phyloP scores from a whole-genome alignment of 1,140 invertebrate species.

The Orchestia grillus region DNA sequence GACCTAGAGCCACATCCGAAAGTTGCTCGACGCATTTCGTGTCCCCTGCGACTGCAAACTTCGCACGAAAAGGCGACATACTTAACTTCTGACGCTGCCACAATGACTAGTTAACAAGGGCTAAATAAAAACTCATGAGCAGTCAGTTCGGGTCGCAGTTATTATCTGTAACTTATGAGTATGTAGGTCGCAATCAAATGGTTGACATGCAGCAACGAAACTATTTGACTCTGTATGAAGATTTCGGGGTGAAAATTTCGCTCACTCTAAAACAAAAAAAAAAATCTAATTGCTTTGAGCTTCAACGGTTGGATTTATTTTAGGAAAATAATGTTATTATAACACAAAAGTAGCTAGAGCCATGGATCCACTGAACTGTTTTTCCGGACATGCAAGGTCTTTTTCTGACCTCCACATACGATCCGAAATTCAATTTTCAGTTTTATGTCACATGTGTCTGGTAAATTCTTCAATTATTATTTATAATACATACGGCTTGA shows the following conservation, averaged over 20 bases:
- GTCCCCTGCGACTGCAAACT: background rate
- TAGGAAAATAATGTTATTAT: too few species aligned
- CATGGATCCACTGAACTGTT: too few species aligned
- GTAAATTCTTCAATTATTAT: too few species aligned
- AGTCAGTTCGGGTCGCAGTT: background rate
- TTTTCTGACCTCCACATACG: too few species aligned
- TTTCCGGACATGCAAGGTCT: too few species aligned
- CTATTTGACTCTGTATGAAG: background rate
- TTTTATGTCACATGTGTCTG: too few species aligned
- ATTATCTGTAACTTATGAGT: background rate
- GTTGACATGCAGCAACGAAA: background rate
- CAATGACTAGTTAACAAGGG: background rate
- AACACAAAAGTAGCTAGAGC: too few species aligned
- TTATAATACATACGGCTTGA: too few species aligned
- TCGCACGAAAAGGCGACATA: background rate
- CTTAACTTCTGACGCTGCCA: background rate
- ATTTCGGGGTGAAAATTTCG: background rate
- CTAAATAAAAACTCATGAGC: background rate
- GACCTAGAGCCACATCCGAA: background rate
- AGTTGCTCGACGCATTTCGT: background rate
- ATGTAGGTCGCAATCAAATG: background rate
- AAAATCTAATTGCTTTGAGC: too few species aligned
- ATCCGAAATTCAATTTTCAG: too few species aligned
- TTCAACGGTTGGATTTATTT: too few species aligned
- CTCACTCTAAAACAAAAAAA: too few species aligned